Percentiles rank a stretch among this genome's conserved stretches.
Evolutionary conservation across 2,888 invertebrate species (phyloP).

Genomic region (Meloe dianella): DNA sequence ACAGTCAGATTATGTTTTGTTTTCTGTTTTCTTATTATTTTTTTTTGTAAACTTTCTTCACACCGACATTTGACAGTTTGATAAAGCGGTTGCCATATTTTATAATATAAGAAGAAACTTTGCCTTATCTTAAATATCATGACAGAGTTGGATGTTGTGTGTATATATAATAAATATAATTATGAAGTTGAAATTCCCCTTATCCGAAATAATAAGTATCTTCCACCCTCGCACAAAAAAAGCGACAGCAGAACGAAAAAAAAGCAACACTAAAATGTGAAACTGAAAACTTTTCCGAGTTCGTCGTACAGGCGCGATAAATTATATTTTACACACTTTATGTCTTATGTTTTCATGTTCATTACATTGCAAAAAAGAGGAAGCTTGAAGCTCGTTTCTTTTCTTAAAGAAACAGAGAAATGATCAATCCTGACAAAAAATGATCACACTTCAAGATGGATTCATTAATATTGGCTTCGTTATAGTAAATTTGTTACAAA

Average conservation of each 20-base stretch:
- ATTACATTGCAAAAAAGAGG: not conserved
- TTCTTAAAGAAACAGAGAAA: too few species aligned
- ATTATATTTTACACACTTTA: slow-evolving; percentile 11
- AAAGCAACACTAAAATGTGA: slow-evolving; percentile 17
- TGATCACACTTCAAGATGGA: too few species aligned
- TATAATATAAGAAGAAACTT: slow-evolving; percentile 52
- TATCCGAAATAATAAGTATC: slow-evolving; percentile 23
- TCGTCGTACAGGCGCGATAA: slow-evolving; percentile 10
- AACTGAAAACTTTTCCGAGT: slow-evolving; percentile 15
- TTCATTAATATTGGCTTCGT: too few species aligned
- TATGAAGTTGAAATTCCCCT: slow-evolving; percentile 31
- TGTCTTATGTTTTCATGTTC: not conserved
- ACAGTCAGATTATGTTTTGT: slow-evolving; percentile 6
- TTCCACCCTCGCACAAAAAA: slow-evolving; percentile 12
- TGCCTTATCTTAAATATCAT: slow-evolving; percentile 40
- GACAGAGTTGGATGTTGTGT: slow-evolving; percentile 41
- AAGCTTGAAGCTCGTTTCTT: not conserved
- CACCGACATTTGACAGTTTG: slow-evolving; percentile 51
- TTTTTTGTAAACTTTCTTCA: slow-evolving; percentile 41
- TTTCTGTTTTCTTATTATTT: not conserved
- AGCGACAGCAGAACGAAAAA: not conserved
- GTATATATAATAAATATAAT: slow-evolving; percentile 45
- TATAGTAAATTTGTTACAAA: too few species aligned
- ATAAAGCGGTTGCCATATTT: slow-evolving; percentile 56
- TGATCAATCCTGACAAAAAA: too few species aligned